These are phyloP conservation scores for Schizothorax lantsangensis DNA, from an alignment of 2,797 vertebrate genomes.

Conservation along the genomic window DNA sequence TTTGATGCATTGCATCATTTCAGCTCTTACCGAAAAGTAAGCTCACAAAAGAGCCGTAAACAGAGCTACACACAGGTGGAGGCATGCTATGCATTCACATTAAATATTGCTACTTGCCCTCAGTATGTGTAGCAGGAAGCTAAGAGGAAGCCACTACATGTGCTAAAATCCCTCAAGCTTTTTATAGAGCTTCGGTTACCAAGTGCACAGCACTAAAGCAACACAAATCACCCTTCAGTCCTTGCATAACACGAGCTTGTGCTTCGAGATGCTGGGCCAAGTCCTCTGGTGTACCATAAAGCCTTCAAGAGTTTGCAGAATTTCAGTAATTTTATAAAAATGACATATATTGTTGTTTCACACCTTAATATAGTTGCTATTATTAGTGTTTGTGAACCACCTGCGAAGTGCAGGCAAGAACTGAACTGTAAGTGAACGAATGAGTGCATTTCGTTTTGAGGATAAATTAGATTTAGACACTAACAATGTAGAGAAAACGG, in stretches of 20 bases:
- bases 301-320: background rate
- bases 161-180: conserved; percentile 74
- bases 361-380: background rate
- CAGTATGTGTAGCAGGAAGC: conserved; percentile 80
- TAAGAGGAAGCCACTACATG: conserved; percentile 81
- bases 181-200: conserved; percentile 81
- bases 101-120: conserved; percentile 64
- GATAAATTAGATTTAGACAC: background rate
- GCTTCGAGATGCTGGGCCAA: background rate
- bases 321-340: background rate
- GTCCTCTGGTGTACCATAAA: background rate
- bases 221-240: conserved; percentile 46
- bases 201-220: conserved; percentile 65
- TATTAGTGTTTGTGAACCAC: conserved; percentile 7
- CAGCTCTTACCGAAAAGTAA: background rate
- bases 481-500: background rate
- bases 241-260: conserved; percentile 64
- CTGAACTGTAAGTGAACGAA: background rate
- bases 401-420: background rate
- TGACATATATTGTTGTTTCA: background rate
- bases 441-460: background rate
- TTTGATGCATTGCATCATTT: background rate
- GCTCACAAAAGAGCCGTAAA: background rate
- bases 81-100: conserved; percentile 33
- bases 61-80: conserved; percentile 23